A percentile compares a stretch with the other conserved stretches of the same genome.
Evolutionary conservation across 1,140 invertebrate genomes (phyloP).

Genomic region (Saccostrea glomerata): DNA sequence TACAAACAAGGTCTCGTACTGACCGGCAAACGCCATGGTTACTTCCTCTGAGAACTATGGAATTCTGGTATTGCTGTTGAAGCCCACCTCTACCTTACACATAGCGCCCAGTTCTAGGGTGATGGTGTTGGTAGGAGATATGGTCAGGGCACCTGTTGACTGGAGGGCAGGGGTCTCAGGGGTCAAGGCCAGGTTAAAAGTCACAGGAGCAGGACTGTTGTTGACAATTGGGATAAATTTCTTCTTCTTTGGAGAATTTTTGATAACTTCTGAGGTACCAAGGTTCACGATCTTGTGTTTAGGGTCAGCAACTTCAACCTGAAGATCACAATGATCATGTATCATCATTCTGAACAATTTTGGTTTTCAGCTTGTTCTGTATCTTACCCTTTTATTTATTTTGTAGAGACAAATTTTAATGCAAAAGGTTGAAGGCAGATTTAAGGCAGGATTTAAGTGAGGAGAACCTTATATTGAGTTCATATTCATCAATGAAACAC

Average conservation of each 20-base stretch:
- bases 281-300: conserved; percentile 76
- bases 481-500: too few species aligned
- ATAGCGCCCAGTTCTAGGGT: conserved; percentile 74
- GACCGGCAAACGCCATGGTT: conserved; percentile 75
- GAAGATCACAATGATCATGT: conserved; percentile 4
- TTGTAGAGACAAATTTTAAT: too few species aligned
- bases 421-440: too few species aligned
- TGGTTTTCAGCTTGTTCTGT: too few species aligned
- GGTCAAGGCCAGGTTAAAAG: conserved; percentile 73
- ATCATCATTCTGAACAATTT: too few species aligned
- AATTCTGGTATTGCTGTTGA: conserved; percentile 73
- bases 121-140: conserved; percentile 69
- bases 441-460: neutral
- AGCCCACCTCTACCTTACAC: conserved; percentile 71
- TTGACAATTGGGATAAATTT: conserved; percentile 76
- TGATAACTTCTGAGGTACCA: conserved; percentile 71
- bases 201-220: conserved; percentile 77
- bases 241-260: conserved; percentile 63
- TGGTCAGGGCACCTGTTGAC: conserved; percentile 64
- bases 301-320: conserved; percentile 77
- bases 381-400: too few species aligned
- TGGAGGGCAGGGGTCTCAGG: conserved; percentile 72
- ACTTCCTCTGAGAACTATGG: conserved; percentile 78
- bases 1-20: conserved; percentile 76
- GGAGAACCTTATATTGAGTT: neutral